Conservation (phyloP, 2,888 invertebrate species). For the Neelides folsomi region DNA sequence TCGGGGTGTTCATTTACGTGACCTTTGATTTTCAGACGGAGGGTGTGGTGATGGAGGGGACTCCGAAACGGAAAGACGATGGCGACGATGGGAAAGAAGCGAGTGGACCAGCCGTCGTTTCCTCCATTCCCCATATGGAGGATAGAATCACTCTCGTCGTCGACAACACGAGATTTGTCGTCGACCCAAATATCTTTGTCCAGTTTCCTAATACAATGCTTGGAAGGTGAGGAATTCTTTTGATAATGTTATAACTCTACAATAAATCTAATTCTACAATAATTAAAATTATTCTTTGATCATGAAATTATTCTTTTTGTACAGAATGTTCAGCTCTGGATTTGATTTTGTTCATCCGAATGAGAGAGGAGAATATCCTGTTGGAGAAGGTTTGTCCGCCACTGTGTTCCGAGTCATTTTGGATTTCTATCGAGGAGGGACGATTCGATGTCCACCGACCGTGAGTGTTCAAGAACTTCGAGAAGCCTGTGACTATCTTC, state of each 20-base stretch:
- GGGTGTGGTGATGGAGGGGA: too few relatives aligned
- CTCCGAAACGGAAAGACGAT: background rate
- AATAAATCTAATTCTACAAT: too few relatives aligned
- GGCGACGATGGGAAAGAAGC: background rate
- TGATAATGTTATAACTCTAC: background rate
- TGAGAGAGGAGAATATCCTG: constrained; percentile 91
- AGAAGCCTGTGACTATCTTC: constrained; percentile 95
- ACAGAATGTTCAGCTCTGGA: constrained; percentile 86
- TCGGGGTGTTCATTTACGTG: too few relatives aligned
- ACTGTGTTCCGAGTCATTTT: constrained; percentile 87
- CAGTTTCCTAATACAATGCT: constrained; percentile 97
- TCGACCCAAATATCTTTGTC: constrained; percentile 82
- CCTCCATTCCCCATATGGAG: constrained; percentile 41
- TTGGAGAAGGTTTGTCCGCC: constrained; percentile 92
- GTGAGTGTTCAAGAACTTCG: constrained; percentile 91
- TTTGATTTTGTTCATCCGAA: constrained; percentile 85
- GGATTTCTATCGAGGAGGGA: constrained; percentile 82
- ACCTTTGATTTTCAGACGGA: too few relatives aligned
- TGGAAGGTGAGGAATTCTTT: constrained; percentile 50
- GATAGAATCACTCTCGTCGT: constrained; percentile 87
- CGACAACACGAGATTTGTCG: constrained; percentile 85
- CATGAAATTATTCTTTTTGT: constrained; percentile 15
- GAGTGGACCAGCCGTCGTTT: background rate
- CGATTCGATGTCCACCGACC: constrained; percentile 86
- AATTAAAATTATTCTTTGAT: too few relatives aligned